These are phyloP conservation scores for Xanthorhoe designata DNA, from an alignment of 2,888 invertebrate genomes.

Conservation along the genomic window DNA sequence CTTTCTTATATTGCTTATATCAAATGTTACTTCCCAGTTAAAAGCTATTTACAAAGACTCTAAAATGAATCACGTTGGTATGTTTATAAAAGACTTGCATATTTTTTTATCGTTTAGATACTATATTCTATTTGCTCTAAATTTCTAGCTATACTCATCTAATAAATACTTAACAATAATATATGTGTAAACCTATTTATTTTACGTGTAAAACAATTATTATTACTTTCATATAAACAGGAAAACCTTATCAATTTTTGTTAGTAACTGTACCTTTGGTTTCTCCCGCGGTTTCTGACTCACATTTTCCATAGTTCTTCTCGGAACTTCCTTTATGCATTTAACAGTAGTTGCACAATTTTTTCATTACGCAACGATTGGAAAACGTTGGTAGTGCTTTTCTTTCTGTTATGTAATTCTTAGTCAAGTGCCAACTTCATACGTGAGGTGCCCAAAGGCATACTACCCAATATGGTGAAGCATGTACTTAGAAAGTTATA, in stretches of 20 bases:
- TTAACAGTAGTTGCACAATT: conserved; percentile 55
- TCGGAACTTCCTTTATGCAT: conserved; percentile 56
- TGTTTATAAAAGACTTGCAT: too few species aligned
- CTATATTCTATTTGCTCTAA: too few species aligned
- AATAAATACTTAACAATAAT: too few species aligned
- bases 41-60: too few species aligned
- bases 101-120: too few species aligned
- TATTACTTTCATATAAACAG: too few species aligned
- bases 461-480: background rate
- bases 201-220: too few species aligned
- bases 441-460: conserved; percentile 7
- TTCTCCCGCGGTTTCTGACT: conserved; percentile 48
- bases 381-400: conserved; percentile 56
- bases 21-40: too few species aligned
- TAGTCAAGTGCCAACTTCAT: conserved; percentile 7
- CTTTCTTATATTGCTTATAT: too few species aligned
- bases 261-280: conserved; percentile 15
- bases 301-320: conserved; percentile 55
- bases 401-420: conserved; percentile 58
- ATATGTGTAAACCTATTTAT: too few species aligned
- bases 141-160: too few species aligned
- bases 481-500: background rate
- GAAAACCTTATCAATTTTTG: background rate
- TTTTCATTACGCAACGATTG: conserved; percentile 56
- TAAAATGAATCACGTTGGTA: too few species aligned